phyloP scores from a whole-genome alignment of 2,113 vertebrate genomes.

The Nothobranchius kuhntae region DNA sequence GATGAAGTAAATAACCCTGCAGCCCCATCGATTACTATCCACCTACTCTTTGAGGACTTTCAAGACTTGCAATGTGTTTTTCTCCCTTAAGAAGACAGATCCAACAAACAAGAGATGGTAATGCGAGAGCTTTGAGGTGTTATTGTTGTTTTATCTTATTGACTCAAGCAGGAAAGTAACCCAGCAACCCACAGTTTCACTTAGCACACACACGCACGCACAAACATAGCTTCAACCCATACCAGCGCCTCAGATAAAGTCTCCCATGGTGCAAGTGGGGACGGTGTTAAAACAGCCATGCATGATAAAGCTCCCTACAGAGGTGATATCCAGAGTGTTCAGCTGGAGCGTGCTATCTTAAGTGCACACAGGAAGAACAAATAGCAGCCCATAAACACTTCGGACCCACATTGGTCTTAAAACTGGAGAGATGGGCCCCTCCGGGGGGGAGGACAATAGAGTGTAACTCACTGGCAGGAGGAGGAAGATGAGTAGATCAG shows the following conservation, averaged over 20 bases:
- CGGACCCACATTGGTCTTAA: slow-evolving; percentile 32
- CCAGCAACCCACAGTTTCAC: slow-evolving; percentile 66
- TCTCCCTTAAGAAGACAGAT: slow-evolving; percentile 37
- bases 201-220: slow-evolving; percentile 46
- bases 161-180: slow-evolving; percentile 62
- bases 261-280: slow-evolving; percentile 46
- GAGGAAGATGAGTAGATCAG: slow-evolving; percentile 27
- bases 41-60: slow-evolving; percentile 55
- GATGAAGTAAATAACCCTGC: slow-evolving; percentile 63
- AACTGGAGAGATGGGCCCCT: slow-evolving; percentile 40
- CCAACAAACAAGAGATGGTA: slow-evolving; percentile 44
- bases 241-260: slow-evolving; percentile 61
- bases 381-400: slow-evolving; percentile 53
- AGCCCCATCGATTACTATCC: slow-evolving; percentile 54
- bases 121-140: slow-evolving; percentile 52
- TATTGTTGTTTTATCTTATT: slow-evolving; percentile 68
- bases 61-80: slow-evolving; percentile 47
- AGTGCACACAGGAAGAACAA: slow-evolving; percentile 54
- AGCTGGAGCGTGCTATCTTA: slow-evolving; percentile 47
- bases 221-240: slow-evolving; percentile 43
- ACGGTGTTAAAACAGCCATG: slow-evolving; percentile 45
- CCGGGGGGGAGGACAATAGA: slow-evolving; percentile 32
- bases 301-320: slow-evolving; percentile 48
- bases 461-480: slow-evolving; percentile 37
- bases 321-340: slow-evolving; percentile 43